phyloP scores from a whole-genome alignment of 2,888 invertebrate genomes.

The Steinernema carpocapsae region DNA sequence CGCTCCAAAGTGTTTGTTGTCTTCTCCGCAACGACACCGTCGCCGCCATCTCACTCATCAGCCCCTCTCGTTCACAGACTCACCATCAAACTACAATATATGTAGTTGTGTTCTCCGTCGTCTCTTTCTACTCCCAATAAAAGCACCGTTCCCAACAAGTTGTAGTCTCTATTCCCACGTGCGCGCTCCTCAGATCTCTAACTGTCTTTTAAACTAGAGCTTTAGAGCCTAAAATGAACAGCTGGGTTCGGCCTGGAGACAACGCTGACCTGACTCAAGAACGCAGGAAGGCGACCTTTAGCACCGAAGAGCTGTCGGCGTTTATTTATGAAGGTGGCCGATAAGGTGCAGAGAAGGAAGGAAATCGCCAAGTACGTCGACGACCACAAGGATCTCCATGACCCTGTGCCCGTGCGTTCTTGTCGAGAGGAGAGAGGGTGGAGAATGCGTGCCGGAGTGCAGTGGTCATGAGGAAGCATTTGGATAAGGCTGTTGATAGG shows the following conservation, averaged over 20 bases:
- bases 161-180: not conserved
- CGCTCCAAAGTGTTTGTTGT: too few species aligned
- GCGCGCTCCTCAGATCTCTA: not conserved
- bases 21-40: too few species aligned
- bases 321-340: slow-evolving; percentile 58
- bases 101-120: slow-evolving; percentile 5
- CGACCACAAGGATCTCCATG: slow-evolving; percentile 66
- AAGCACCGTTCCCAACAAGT: too few species aligned
- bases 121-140: slow-evolving; percentile 1
- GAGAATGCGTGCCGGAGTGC: slow-evolving; percentile 64
- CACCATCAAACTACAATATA: not conserved
- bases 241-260: slow-evolving; percentile 57
- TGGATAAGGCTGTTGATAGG: slow-evolving; percentile 21
- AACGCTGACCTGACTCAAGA: slow-evolving; percentile 61
- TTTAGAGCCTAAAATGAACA: slow-evolving; percentile 29
- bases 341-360: slow-evolving; percentile 56
- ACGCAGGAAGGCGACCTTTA: slow-evolving; percentile 49
- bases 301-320: slow-evolving; percentile 51
- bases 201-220: not conserved
- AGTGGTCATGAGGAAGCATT: slow-evolving; percentile 16
- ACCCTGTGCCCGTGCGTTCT: slow-evolving; percentile 65
- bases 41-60: too few species aligned
- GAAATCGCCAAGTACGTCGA: slow-evolving; percentile 66
- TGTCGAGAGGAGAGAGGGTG: slow-evolving; percentile 69
- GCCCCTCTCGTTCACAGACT: too few species aligned